These are phyloP conservation scores for Mesocentrotus franciscanus DNA, from an alignment of 53 echinoderm and acorn worm genomes.

Conservation along the genomic window DNA sequence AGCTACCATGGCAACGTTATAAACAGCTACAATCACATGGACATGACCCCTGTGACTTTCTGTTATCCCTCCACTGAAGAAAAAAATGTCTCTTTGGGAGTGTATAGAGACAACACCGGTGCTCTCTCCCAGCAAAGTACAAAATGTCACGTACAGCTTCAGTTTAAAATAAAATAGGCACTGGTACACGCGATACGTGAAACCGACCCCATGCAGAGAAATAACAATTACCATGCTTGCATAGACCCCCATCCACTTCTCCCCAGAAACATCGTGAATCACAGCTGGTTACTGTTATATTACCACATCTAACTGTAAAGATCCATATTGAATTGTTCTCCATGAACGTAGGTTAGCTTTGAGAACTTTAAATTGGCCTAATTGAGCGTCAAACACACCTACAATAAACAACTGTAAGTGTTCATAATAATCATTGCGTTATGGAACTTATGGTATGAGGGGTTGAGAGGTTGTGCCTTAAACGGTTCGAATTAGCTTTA, in stretches of 20 bases:
- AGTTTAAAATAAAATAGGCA: background rate
- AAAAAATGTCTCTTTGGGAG: background rate
- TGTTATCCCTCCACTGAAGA: background rate
- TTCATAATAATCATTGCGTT: background rate
- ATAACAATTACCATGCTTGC: slow-evolving; percentile 6
- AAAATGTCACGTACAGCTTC: slow-evolving; percentile 24
- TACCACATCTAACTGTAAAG: background rate
- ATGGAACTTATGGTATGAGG: background rate
- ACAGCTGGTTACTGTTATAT: slow-evolving; percentile 28
- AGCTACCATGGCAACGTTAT: background rate
- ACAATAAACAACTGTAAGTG: background rate
- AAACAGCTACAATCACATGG: background rate
- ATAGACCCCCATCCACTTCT: background rate
- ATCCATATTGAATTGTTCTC: background rate
- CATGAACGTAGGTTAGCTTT: background rate
- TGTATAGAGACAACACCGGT: background rate
- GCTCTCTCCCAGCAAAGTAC: background rate
- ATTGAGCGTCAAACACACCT: slow-evolving; percentile 17
- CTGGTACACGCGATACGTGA: background rate
- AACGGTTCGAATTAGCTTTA: background rate
- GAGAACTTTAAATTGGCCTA: background rate
- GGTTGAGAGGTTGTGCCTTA: background rate
- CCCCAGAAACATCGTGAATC: background rate
- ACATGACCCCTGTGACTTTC: background rate
- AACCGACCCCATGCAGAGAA: slow-evolving; percentile 20